Percentiles rank a stretch among this genome's conserved stretches.
These are phyloP conservation scores for Columba guinea DNA, from an alignment of 2,797 vertebrate species.

Conservation along the genomic window DNA sequence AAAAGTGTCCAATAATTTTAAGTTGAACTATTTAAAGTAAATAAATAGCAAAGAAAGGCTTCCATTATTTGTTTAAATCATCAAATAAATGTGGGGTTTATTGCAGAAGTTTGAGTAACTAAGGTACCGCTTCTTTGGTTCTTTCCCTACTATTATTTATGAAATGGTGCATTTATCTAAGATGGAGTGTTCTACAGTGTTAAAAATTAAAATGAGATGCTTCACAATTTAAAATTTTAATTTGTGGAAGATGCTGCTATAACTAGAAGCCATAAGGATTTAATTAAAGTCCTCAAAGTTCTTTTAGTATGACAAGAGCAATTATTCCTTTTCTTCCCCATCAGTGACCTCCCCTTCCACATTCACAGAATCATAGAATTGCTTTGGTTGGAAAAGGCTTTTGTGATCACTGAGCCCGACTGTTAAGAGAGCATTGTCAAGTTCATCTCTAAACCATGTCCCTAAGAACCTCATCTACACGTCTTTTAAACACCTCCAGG, in stretches of 20 bases:
- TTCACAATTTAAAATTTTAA: conserved; percentile 52
- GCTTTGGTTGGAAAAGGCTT: too few relatives aligned
- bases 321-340: background rate
- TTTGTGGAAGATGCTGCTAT: background rate
- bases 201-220: conserved; percentile 16
- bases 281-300: conserved; percentile 15
- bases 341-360: background rate
- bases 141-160: background rate
- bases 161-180: background rate
- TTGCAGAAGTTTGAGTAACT: background rate
- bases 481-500: too few relatives aligned
- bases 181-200: background rate
- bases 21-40: background rate
- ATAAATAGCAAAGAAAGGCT: background rate
- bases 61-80: background rate
- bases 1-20: background rate
- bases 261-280: conserved; percentile 24
- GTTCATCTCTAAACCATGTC: too few relatives aligned
- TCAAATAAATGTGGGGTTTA: background rate
- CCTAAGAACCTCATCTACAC: too few relatives aligned
- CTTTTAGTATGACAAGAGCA: conserved; percentile 1
- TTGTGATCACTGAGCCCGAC: too few relatives aligned
- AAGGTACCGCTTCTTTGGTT: background rate
- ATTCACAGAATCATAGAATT: background rate
- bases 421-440: too few relatives aligned